Evolutionary conservation across 2,888 invertebrate species (phyloP).

Genomic region (Erebia aethiops): DNA sequence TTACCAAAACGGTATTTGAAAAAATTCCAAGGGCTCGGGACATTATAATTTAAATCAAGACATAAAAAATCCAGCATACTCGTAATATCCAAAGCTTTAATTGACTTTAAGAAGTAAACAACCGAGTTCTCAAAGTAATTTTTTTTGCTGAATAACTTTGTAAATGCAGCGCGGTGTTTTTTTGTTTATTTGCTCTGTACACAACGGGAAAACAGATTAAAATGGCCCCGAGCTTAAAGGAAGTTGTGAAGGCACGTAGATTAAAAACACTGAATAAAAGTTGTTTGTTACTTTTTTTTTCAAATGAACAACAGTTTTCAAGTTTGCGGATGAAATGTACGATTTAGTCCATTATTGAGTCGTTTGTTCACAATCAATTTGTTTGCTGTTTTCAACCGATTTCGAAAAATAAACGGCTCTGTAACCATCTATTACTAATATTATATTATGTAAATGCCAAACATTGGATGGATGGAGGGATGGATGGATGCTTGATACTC

Average conservation of each 20-base stretch:
- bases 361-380: not conserved
- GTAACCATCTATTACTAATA: too few species aligned
- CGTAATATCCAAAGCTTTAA: constrained; percentile 27
- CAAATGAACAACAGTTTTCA: constrained; percentile 51
- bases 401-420: too few species aligned
- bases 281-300: constrained; percentile 48
- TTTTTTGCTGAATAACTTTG: constrained; percentile 57
- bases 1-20: too few species aligned
- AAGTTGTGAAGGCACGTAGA: constrained; percentile 71
- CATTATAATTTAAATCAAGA: not conserved
- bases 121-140: constrained; percentile 49
- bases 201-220: constrained; percentile 71
- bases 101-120: constrained; percentile 39
- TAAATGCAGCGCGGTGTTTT: constrained; percentile 44
- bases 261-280: constrained; percentile 70
- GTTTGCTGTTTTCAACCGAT: not conserved
- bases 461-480: too few species aligned
- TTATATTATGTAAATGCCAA: too few species aligned
- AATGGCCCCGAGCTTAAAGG: constrained; percentile 69
- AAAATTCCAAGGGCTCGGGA: too few species aligned
- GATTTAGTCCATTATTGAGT: not conserved
- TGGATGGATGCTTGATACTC: too few species aligned
- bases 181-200: constrained; percentile 62
- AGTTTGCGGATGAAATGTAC: constrained; percentile 22
- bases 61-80: constrained; percentile 9